Percentiles rank a stretch among this genome's conserved stretches.
Conservation (phyloP, 2,113 vertebrate species). For the Microtus pennsylvanicus region DNA sequence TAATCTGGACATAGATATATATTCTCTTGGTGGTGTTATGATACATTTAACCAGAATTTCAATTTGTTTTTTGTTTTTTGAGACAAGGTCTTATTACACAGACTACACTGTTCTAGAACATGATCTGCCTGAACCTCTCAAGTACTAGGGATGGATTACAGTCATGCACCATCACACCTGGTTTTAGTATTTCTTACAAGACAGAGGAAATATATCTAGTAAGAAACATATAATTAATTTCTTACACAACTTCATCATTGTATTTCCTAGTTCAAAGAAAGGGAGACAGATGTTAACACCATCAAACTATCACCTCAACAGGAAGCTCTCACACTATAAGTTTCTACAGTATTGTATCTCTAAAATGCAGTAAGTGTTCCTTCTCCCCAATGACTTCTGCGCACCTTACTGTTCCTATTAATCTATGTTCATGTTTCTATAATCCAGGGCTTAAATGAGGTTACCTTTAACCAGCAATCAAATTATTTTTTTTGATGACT, state of each 20-base stretch:
- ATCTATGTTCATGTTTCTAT: neutral
- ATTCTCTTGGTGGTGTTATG: neutral
- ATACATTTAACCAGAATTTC: neutral
- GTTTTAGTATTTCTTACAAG: neutral
- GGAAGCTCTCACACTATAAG: neutral
- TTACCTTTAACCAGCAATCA: neutral
- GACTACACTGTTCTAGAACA: neutral
- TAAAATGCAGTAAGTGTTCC: neutral
- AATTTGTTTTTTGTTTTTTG: neutral
- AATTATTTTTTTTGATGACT: constrained; percentile 24
- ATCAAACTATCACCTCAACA: neutral
- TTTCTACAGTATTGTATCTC: neutral
- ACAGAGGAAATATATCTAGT: neutral
- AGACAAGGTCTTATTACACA: neutral
- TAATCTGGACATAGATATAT: neutral
- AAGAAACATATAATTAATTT: constrained; percentile 20
- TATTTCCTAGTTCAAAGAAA: constrained; percentile 9
- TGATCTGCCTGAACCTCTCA: neutral
- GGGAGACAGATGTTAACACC: neutral
- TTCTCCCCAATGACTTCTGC: neutral
- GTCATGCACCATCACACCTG: neutral
- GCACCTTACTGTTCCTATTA: neutral
- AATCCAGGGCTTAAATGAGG: neutral
- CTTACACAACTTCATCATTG: neutral
- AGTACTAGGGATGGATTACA: neutral